Percentiles rank a stretch among this genome's conserved stretches.
phyloP scores from a whole-genome alignment of 64 coral and sea anemone genomes.

The Hydrozoanthus tunicans region DNA sequence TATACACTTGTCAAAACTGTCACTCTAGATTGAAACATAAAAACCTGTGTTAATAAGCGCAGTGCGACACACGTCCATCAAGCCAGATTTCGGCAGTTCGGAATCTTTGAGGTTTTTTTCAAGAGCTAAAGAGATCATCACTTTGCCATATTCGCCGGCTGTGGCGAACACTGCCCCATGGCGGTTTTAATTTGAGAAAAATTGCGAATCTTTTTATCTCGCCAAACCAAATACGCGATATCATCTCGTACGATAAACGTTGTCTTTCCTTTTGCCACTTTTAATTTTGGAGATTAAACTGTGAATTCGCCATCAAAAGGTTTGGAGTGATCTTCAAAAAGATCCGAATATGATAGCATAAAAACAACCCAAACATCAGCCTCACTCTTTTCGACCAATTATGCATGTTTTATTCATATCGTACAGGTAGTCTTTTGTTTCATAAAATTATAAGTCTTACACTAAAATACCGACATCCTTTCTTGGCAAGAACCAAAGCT shows the following conservation, averaged over 20 bases:
- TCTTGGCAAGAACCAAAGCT: slow-evolving; percentile 5
- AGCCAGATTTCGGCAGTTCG: slow-evolving; percentile 65
- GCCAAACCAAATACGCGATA: slow-evolving; percentile 58
- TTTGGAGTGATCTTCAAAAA: slow-evolving; percentile 78
- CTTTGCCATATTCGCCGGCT: slow-evolving; percentile 54
- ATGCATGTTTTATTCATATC: slow-evolving; percentile 93
- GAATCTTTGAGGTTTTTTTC: slow-evolving; percentile 68
- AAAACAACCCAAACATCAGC: slow-evolving; percentile 57
- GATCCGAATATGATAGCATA: slow-evolving; percentile 79
- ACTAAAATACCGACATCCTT: neutral
- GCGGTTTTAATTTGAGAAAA: slow-evolving; percentile 78
- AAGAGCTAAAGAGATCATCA: slow-evolving; percentile 61
- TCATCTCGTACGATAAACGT: slow-evolving; percentile 64
- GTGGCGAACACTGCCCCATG: slow-evolving; percentile 41
- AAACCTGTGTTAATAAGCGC: slow-evolving; percentile 78
- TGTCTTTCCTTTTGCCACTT: slow-evolving; percentile 66
- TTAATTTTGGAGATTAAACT: slow-evolving; percentile 74
- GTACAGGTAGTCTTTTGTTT: slow-evolving; percentile 64
- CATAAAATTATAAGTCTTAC: slow-evolving; percentile 24
- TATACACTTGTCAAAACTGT: slow-evolving; percentile 84
- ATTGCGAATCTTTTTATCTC: slow-evolving; percentile 63
- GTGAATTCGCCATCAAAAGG: slow-evolving; percentile 65
- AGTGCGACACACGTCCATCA: slow-evolving; percentile 68
- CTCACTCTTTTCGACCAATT: slow-evolving; percentile 56
- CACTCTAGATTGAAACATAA: slow-evolving; percentile 71